Evolutionary conservation across 2,113 vertebrate genomes (phyloP).

Genomic region (Philantomba maxwellii): DNA sequence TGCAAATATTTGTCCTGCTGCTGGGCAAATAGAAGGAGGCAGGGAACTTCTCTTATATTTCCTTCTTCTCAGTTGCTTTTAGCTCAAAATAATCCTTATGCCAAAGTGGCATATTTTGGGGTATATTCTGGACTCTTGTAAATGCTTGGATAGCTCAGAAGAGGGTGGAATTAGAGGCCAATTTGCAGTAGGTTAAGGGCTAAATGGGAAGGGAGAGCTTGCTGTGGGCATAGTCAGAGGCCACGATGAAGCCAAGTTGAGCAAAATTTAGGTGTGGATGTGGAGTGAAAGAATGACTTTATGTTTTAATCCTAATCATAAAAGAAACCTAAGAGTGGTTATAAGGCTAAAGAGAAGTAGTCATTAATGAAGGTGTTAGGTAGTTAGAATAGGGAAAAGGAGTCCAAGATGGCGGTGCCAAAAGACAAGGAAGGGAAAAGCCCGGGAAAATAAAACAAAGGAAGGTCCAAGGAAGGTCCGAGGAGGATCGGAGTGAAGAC

Average conservation of each 20-base stretch:
- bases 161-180: neutral
- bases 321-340: neutral
- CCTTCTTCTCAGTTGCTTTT: too few relatives aligned
- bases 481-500: too few relatives aligned
- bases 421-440: too few relatives aligned
- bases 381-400: too few relatives aligned
- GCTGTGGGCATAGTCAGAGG: neutral
- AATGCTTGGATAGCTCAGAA: neutral
- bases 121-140: too few relatives aligned
- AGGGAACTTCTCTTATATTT: too few relatives aligned
- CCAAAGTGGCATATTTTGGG: too few relatives aligned
- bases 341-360: neutral
- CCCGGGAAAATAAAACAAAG: too few relatives aligned
- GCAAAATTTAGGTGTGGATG: neutral
- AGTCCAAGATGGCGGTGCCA: too few relatives aligned
- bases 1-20: too few relatives aligned
- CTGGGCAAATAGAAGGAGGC: too few relatives aligned
- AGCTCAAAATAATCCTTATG: too few relatives aligned
- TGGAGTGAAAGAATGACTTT: neutral
- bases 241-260: neutral
- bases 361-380: neutral
- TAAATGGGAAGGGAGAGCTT: neutral
- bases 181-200: neutral
- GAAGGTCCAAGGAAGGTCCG: fast-evolving
- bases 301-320: neutral